Percentiles rank a stretch among this genome's conserved stretches.
These are phyloP conservation scores for Tupaia tana DNA, from an alignment of 2,113 vertebrate genomes.

Conservation along the genomic window DNA sequence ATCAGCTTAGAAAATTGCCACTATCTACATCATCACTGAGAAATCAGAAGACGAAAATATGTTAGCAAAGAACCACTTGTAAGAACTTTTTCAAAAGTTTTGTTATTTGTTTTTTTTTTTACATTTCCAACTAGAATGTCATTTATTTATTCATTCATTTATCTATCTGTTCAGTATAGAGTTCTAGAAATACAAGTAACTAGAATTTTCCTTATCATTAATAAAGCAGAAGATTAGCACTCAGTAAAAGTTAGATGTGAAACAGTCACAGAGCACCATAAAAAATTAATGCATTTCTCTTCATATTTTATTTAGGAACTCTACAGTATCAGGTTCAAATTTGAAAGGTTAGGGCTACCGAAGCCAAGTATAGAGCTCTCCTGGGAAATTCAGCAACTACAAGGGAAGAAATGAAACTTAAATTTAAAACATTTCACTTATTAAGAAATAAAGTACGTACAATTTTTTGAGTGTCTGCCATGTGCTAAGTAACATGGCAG, in stretches of 20 bases:
- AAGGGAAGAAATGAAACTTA: slow-evolving; percentile 46
- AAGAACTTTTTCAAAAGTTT: slow-evolving; percentile 55
- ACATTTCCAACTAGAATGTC: slow-evolving; percentile 37
- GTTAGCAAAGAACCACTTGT: slow-evolving; percentile 2
- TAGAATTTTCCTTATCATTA: not conserved
- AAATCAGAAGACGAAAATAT: slow-evolving; percentile 51
- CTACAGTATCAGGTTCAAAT: slow-evolving; percentile 36
- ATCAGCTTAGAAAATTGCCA: slow-evolving; percentile 49
- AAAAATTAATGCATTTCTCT: slow-evolving; percentile 62
- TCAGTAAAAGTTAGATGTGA: slow-evolving; percentile 46
- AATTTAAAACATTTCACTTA: slow-evolving; percentile 49
- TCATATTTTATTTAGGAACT: slow-evolving; percentile 70
- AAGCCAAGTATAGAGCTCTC: not conserved
- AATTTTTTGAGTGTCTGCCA: slow-evolving; percentile 20
- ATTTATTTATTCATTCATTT: slow-evolving; percentile 6
- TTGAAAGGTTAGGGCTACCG: slow-evolving; percentile 45
- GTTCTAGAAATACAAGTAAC: slow-evolving; percentile 29
- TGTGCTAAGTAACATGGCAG: not conserved
- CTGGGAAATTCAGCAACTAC: not conserved
- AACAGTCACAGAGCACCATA: slow-evolving; percentile 48
- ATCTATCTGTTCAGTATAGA: slow-evolving; percentile 3
- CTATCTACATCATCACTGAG: slow-evolving; percentile 52
- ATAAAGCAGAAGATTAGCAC: slow-evolving; percentile 46
- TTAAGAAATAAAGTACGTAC: slow-evolving; percentile 20
- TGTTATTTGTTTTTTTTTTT: slow-evolving; percentile 48